Evolutionary conservation across 92 coral and sea anemone genomes (phyloP), one percentile per base, ranked within the genome.

Genomic region (Galaxea fascicularis): DNA sequence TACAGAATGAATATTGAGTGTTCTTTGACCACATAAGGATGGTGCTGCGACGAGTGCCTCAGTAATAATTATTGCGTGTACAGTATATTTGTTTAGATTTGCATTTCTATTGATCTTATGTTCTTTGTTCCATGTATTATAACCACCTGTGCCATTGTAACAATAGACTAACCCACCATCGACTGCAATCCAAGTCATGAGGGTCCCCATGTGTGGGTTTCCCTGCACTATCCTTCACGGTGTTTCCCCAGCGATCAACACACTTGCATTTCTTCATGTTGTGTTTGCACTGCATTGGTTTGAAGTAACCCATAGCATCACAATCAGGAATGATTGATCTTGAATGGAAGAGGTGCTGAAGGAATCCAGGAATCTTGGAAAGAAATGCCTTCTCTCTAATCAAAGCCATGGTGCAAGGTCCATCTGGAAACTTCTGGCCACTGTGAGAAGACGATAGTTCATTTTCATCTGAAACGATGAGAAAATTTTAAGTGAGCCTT

Each of bases 181-280:
- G 31, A 68, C 84, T 66, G 51, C 84, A 79, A 21, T 79, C 64
- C 21, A 79, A 52, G 3, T 71, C 60, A 22, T 59, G 41, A 73
- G 57, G 59, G 15, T 21, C 25, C 35, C 86, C 71, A 71, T 53
- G 16, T 28, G 44, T 26, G 65, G 8, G 60, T 67, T 10, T 65
- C 3, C 26, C 83, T 27, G 22, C 25, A 4, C 83, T 87, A 31
- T 90, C 71, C 44, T 91, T 80, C 13, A 88, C 45, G 69, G 66
- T 59, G 11, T 84, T 86, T 11, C 97, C 97, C 79, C 58, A 70
- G 53, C 70, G 81, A 71, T 89, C 88, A 31, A 86, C 93, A 86
- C 97, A 93, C 94, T 93, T 88, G 64, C 97, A 93, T 28, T 79
- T 28, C 35, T 39, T 73, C 49, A 59, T 45, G 58, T 74, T 24